phyloP scores from a whole-genome alignment of 2,888 invertebrate species.

The Electrophaes corylata region DNA sequence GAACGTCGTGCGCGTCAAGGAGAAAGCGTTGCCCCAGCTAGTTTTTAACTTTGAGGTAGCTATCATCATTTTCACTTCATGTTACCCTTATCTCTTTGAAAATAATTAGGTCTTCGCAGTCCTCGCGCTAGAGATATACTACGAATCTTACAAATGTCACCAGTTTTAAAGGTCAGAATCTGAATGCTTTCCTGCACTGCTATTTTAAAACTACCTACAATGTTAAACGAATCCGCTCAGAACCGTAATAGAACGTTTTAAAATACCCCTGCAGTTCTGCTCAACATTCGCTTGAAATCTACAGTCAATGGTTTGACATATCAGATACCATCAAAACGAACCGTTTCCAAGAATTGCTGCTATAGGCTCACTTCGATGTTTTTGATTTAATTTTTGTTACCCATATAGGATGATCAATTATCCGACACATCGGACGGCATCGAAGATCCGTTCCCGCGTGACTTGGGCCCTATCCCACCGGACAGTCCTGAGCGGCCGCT shows the following conservation, averaged over 20 bases:
- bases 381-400: background rate
- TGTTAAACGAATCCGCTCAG: too few relatives aligned
- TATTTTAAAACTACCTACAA: too few relatives aligned
- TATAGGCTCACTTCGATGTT: too few relatives aligned
- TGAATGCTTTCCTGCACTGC: too few relatives aligned
- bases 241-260: too few relatives aligned
- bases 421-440: constrained; percentile 85
- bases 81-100: too few relatives aligned
- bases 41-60: constrained; percentile 66
- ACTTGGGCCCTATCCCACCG: constrained; percentile 76
- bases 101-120: too few relatives aligned
- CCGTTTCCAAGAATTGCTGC: background rate
- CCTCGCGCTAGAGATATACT: too few relatives aligned
- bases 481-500: constrained; percentile 87
- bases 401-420: constrained; percentile 58
- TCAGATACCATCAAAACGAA: background rate
- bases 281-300: too few relatives aligned
- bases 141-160: too few relatives aligned
- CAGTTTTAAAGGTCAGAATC: too few relatives aligned
- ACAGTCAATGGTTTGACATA: background rate
- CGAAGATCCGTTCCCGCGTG: constrained; percentile 85
- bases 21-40: constrained; percentile 55
- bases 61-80: background rate
- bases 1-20: constrained; percentile 71
- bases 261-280: too few relatives aligned